Conservation (phyloP, 2,113 vertebrate genomes). For the Nibea coibor region DNA sequence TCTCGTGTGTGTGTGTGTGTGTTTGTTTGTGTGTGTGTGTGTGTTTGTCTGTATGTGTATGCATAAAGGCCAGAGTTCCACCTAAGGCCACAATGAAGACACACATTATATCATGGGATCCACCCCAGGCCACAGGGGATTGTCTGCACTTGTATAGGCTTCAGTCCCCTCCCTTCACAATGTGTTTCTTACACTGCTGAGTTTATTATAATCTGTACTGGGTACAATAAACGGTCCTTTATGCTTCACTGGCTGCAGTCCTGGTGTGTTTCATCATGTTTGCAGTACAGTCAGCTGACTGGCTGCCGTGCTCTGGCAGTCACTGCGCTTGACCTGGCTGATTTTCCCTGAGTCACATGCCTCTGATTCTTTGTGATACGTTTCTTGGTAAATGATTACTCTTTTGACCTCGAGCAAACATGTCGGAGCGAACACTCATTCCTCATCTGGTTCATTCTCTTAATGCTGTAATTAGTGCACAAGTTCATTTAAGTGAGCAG, state of each 20-base stretch:
- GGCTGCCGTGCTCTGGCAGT: slow-evolving; percentile 40
- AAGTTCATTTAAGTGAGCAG: not conserved
- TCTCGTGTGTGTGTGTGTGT: slow-evolving; percentile 8
- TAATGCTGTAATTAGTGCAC: too few relatives aligned
- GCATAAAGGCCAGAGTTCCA: slow-evolving; percentile 34
- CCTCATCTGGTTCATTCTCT: not conserved
- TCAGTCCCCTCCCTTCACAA: slow-evolving; percentile 71
- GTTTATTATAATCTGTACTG: slow-evolving; percentile 95
- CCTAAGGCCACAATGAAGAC: slow-evolving; percentile 25
- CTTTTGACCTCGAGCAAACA: not conserved
- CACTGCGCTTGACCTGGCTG: slow-evolving; percentile 55
- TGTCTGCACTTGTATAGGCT: slow-evolving; percentile 81
- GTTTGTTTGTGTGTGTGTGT: not conserved
- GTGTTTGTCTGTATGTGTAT: not conserved
- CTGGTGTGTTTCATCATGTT: slow-evolving; percentile 61
- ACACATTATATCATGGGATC: slow-evolving; percentile 40
- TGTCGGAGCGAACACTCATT: slow-evolving; percentile 3
- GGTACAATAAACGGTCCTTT: slow-evolving; percentile 95
- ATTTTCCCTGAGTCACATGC: slow-evolving; percentile 62
- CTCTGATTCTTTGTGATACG: slow-evolving; percentile 31
- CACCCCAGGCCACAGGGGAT: slow-evolving; percentile 26
- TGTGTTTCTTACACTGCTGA: slow-evolving; percentile 91
- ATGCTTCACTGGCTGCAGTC: slow-evolving; percentile 76
- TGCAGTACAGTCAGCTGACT: slow-evolving; percentile 55
- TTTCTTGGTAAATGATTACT: slow-evolving; percentile 60